These are phyloP conservation scores for Crambe crambe DNA, from an alignment of 37 sponge, comb jelly and placozoan genomes.

Conservation along the genomic window DNA sequence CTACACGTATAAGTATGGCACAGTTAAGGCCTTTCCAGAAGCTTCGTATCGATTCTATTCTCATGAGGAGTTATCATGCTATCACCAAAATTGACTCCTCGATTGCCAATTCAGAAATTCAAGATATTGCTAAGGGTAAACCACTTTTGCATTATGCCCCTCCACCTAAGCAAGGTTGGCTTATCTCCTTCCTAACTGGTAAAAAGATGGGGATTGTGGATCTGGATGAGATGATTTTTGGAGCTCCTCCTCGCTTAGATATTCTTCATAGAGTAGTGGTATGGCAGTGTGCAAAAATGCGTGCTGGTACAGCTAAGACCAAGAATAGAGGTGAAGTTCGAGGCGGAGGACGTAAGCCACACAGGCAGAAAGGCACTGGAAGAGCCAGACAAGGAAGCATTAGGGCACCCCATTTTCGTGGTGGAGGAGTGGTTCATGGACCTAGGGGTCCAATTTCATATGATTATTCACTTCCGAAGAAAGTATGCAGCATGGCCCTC, in stretches of 20 bases:
- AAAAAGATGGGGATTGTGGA: slow-evolving; percentile 62
- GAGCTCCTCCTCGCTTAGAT: slow-evolving; percentile 77
- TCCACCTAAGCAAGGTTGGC: slow-evolving; percentile 60
- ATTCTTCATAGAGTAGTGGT: slow-evolving; percentile 84
- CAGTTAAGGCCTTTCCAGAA: too few relatives aligned
- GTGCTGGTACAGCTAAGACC: slow-evolving; percentile 81
- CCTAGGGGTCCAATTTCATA: slow-evolving; percentile 78
- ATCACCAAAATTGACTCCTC: too few relatives aligned
- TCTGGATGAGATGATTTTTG: slow-evolving; percentile 73
- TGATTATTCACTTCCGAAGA: slow-evolving; percentile 81
- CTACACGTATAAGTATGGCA: too few relatives aligned
- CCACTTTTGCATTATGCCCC: slow-evolving; percentile 45
- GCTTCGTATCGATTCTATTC: too few relatives aligned
- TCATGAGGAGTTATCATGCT: too few relatives aligned
- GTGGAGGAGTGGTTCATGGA: slow-evolving; percentile 90
- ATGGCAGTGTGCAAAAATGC: slow-evolving; percentile 86
- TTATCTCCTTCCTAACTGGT: slow-evolving; percentile 59
- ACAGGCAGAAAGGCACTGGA: slow-evolving; percentile 87
- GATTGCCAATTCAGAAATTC: too few relatives aligned
- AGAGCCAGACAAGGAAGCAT: slow-evolving; percentile 87
- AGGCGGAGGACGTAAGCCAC: slow-evolving; percentile 91
- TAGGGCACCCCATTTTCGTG: slow-evolving; percentile 78
- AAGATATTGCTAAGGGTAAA: neutral
- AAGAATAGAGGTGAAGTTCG: slow-evolving; percentile 86
- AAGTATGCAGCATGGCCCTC: slow-evolving; percentile 68